These are phyloP conservation scores for Macquaria australasica DNA, from an alignment of 2,113 vertebrate species.

Conservation along the genomic window DNA sequence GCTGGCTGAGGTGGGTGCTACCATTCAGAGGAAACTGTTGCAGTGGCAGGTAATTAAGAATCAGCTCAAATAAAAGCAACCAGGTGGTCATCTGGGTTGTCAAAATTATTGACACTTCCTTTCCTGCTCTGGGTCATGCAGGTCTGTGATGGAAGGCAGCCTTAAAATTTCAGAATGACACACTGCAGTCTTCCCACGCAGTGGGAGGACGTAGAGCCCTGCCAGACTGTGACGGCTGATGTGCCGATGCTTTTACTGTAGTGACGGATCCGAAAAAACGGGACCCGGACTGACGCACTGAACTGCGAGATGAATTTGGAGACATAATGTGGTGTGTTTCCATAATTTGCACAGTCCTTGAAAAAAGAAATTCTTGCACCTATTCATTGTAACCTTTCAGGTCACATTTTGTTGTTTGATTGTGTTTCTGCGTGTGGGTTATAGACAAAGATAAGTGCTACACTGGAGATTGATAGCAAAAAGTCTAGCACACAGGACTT, in stretches of 20 bases:
- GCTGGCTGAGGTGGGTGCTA: no score
- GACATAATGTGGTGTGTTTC: no score
- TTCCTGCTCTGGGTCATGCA: neutral
- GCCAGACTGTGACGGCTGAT: no score
- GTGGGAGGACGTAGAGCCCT: neutral
- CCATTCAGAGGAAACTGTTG: no score
- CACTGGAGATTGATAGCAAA: no score
- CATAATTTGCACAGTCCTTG: no score
- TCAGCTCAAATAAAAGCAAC: neutral
- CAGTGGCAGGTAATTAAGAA: no score
- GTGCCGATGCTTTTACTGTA: neutral
- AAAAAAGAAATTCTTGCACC: no score
- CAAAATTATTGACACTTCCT: neutral
- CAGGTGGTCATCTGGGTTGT: neutral
- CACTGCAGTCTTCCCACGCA: neutral
- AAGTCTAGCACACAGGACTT: no score
- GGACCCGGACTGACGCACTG: neutral
- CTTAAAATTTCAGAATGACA: neutral
- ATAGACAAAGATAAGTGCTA: neutral
- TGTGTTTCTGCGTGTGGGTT: neutral
- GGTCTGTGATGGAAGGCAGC: neutral
- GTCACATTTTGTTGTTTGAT: no score
- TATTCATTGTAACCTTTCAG: no score
- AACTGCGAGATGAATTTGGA: neutral
- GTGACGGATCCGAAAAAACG: neutral